Conservation (phyloP, 2,113 vertebrate genomes). For the Aix galericulata region DNA sequence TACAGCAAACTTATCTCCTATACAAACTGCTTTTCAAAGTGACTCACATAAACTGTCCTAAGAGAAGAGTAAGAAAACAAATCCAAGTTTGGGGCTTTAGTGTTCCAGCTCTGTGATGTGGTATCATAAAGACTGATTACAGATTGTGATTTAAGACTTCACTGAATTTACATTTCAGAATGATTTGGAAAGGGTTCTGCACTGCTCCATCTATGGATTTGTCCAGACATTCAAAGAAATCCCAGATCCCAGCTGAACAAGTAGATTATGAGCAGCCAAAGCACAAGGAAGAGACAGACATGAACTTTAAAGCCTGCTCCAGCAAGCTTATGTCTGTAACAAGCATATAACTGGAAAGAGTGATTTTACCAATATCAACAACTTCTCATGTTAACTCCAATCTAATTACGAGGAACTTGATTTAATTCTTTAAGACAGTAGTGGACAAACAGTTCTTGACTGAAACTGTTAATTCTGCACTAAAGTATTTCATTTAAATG, state of each 20-base stretch:
- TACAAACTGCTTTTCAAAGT: not conserved
- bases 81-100: not conserved
- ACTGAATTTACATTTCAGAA: not conserved
- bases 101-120: not conserved
- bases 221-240: conserved; percentile 23
- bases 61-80: not conserved
- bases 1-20: not conserved
- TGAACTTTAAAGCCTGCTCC: conserved; percentile 2
- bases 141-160: not conserved
- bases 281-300: not conserved
- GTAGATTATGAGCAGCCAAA: conserved; percentile 11
- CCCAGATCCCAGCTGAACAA: conserved; percentile 16
- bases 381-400: not conserved
- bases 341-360: not conserved
- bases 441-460: not conserved
- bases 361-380: not conserved
- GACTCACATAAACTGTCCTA: not conserved
- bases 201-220: not conserved
- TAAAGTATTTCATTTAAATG: not conserved
- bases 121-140: not conserved
- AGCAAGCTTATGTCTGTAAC: conserved; percentile 22
- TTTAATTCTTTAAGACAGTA: not conserved
- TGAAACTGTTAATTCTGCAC: not conserved
- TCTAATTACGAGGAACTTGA: not conserved
- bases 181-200: not conserved